These are phyloP conservation scores for Meganola albula DNA, from an alignment of 2,888 invertebrate species.

Conservation along the genomic window DNA sequence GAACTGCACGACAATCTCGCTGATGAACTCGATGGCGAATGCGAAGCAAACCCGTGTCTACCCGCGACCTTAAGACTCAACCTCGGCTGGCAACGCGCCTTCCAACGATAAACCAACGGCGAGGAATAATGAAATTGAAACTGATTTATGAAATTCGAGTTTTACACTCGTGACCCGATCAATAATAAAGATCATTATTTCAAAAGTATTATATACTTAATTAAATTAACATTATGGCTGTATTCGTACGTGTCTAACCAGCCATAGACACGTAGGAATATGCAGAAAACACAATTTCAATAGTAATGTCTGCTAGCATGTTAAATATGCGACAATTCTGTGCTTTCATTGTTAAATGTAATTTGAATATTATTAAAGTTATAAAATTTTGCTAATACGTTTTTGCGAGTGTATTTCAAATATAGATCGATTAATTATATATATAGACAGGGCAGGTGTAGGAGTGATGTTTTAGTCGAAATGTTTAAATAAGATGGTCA, in stretches of 20 bases:
- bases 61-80: constrained; percentile 65
- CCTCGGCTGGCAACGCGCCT: constrained; percentile 64
- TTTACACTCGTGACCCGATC: constrained; percentile 21
- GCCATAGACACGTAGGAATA: constrained; percentile 66
- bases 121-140: constrained; percentile 11
- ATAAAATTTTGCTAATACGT: constrained; percentile 56
- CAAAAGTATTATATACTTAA: constrained; percentile 36
- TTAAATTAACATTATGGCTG: constrained; percentile 33
- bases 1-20: constrained; percentile 73
- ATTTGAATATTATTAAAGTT: constrained; percentile 52
- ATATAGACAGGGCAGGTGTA: constrained; percentile 43
- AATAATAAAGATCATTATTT: constrained; percentile 28
- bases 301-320: constrained; percentile 40
- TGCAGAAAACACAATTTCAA: constrained; percentile 36
- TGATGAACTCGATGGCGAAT: constrained; percentile 72
- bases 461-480: constrained; percentile 38
- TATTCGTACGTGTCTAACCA: constrained; percentile 68
- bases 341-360: constrained; percentile 71
- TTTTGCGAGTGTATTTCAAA: constrained; percentile 50
- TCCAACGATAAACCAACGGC: constrained; percentile 52
- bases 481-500: constrained; percentile 51
- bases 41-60: constrained; percentile 70
- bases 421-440: constrained; percentile 34
- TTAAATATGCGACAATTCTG: constrained; percentile 49
- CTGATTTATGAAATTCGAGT: neutral